A percentile compares a stretch with the other conserved stretches of the same genome.
Evolutionary conservation across 2,113 vertebrate species (phyloP).

Genomic region (Melanotaenia duboulayi): DNA sequence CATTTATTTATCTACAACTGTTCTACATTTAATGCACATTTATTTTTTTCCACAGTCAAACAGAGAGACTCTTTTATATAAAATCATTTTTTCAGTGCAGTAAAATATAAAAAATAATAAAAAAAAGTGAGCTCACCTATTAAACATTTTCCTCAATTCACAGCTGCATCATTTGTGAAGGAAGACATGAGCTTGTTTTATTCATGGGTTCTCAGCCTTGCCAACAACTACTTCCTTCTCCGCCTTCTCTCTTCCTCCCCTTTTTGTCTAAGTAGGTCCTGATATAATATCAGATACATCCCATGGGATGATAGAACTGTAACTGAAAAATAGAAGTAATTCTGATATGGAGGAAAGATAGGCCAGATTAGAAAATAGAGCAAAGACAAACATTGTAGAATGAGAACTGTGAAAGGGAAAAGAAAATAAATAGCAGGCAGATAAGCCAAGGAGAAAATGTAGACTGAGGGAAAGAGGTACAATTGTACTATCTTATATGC

Average conservation of each 20-base stretch:
- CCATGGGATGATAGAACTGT: not conserved
- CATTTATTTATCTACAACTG: not conserved
- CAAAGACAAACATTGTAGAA: not conserved
- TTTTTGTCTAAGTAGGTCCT: not conserved
- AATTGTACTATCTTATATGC: too few relatives aligned
- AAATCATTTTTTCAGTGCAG: too few relatives aligned
- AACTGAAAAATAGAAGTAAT: not conserved
- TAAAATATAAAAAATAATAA: not conserved
- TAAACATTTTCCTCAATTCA: slow-evolving; percentile 3
- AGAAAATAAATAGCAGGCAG: not conserved
- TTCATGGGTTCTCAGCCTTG: not conserved
- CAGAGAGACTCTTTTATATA: too few relatives aligned
- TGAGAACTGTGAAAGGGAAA: not conserved
- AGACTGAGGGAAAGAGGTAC: not conserved
- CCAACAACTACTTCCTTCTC: not conserved
- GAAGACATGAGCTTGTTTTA: slow-evolving; percentile 21
- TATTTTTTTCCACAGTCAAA: too few relatives aligned
- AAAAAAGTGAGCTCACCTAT: not conserved
- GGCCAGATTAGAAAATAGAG: not conserved
- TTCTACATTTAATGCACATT: too few relatives aligned
- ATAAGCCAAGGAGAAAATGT: not conserved
- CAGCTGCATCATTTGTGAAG: slow-evolving; percentile 16
- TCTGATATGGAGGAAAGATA: not conserved
- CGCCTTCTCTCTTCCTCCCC: not conserved
- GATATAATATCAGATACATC: slow-evolving; percentile 7